phyloP scores from a whole-genome alignment of 2,797 vertebrate genomes.

The Pampus argenteus region DNA sequence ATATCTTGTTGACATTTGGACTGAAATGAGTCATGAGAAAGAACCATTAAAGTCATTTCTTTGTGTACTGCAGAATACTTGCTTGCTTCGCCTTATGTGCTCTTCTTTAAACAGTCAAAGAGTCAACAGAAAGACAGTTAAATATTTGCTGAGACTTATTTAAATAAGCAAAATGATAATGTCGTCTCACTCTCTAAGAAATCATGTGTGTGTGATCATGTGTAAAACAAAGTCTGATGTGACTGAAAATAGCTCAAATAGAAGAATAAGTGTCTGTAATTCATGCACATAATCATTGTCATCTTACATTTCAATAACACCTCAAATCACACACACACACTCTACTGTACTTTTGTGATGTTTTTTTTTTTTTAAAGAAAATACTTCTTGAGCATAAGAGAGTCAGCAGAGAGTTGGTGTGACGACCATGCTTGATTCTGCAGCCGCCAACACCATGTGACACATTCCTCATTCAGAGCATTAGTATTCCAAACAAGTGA shows the following conservation, averaged over 20 bases:
- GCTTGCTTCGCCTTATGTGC: neutral
- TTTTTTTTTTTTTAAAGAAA: conserved; percentile 4
- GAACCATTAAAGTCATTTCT: neutral
- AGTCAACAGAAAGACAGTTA: neutral
- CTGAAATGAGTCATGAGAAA: neutral
- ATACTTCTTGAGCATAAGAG: neutral
- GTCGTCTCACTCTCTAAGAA: too few relatives aligned
- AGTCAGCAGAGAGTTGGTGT: neutral
- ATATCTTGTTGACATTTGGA: neutral
- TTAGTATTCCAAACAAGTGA: conserved; percentile 57
- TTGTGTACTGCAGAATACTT: neutral
- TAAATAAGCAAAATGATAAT: too few relatives aligned
- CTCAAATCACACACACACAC: neutral
- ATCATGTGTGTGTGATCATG: too few relatives aligned
- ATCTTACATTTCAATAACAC: neutral
- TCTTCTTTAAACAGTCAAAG: neutral
- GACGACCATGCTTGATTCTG: conserved; percentile 20
- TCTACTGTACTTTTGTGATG: neutral
- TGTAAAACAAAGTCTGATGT: too few relatives aligned
- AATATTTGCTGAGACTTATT: neutral
- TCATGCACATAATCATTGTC: too few relatives aligned
- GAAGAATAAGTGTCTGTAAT: too few relatives aligned
- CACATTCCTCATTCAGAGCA: conserved; percentile 59
- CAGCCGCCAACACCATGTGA: conserved; percentile 64
- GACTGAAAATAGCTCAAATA: too few relatives aligned